These are phyloP conservation scores for Clarias gariepinus DNA, from an alignment of 2,113 vertebrate genomes.

Conservation along the genomic window DNA sequence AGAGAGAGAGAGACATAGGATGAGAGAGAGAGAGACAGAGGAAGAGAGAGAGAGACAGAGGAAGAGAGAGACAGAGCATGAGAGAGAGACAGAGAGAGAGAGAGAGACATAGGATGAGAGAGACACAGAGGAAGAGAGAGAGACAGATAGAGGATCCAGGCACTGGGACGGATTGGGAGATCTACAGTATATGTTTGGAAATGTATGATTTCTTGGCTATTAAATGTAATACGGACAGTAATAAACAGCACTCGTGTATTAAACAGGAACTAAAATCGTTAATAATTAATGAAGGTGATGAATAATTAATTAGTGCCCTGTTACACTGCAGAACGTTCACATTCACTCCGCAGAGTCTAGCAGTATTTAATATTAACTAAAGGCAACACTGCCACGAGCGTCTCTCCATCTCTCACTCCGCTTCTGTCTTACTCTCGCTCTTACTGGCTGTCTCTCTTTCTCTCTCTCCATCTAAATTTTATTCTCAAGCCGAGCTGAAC, in stretches of 20 bases:
- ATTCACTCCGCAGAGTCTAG: neutral
- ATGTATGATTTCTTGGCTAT: neutral
- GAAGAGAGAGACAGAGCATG: too few species aligned
- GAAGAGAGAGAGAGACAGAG: neutral
- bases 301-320: neutral
- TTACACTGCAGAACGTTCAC: neutral
- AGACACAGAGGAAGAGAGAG: neutral
- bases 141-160: neutral
- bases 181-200: neutral
- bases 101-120: neutral
- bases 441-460: neutral
- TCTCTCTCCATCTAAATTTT: neutral
- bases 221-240: neutral
- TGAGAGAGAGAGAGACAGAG: neutral
- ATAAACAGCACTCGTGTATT: neutral
- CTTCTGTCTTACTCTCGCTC: neutral
- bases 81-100: neutral
- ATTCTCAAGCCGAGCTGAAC: neutral
- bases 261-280: neutral
- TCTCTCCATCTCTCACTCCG: neutral
- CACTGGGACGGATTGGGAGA: neutral
- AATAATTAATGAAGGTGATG: slow-evolving; percentile 8
- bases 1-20: too few species aligned
- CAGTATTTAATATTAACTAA: neutral
- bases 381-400: neutral